A percentile compares a stretch with the other conserved stretches of the same genome.
Evolutionary conservation across 2,113 vertebrate genomes (phyloP).

Genomic region (Nematolebias whitei): DNA sequence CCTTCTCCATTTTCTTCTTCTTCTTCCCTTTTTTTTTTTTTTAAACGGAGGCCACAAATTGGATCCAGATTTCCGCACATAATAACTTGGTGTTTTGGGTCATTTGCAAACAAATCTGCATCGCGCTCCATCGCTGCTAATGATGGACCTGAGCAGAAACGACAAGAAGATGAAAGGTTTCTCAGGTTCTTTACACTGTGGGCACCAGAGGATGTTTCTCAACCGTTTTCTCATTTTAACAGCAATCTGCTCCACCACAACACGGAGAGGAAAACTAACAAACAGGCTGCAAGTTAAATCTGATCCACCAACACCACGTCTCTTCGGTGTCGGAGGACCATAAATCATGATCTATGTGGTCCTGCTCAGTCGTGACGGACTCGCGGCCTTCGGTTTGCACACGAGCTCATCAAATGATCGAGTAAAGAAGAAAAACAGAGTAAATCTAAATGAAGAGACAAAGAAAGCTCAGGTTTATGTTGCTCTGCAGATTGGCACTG

Average conservation of each 20-base stretch:
- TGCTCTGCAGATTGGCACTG: slow-evolving; percentile 64
- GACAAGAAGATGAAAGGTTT: slow-evolving; percentile 54
- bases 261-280: not conserved
- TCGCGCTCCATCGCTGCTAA: slow-evolving; percentile 45
- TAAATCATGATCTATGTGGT: slow-evolving; percentile 45
- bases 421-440: slow-evolving; percentile 26
- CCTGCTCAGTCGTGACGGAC: slow-evolving; percentile 35
- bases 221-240: slow-evolving; percentile 41
- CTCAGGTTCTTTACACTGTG: slow-evolving; percentile 55
- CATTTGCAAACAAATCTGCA: slow-evolving; percentile 67
- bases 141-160: slow-evolving; percentile 38
- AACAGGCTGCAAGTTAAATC: slow-evolving; percentile 16
- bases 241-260: slow-evolving; percentile 36
- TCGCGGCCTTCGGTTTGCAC: slow-evolving; percentile 4
- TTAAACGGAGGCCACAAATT: slow-evolving; percentile 63
- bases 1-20: not conserved
- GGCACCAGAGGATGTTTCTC: slow-evolving; percentile 31
- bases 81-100: slow-evolving; percentile 69
- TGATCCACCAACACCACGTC: slow-evolving; percentile 31
- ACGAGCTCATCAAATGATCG: not conserved
- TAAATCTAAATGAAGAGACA: not conserved
- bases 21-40: slow-evolving; percentile 3
- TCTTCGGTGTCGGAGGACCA: slow-evolving; percentile 31
- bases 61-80: slow-evolving; percentile 69
- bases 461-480: slow-evolving; percentile 54